Evolutionary conservation across 2,797 vertebrate genomes (phyloP), one percentile per base, ranked within the genome.

Genomic region (Sciaenops ocellatus): DNA sequence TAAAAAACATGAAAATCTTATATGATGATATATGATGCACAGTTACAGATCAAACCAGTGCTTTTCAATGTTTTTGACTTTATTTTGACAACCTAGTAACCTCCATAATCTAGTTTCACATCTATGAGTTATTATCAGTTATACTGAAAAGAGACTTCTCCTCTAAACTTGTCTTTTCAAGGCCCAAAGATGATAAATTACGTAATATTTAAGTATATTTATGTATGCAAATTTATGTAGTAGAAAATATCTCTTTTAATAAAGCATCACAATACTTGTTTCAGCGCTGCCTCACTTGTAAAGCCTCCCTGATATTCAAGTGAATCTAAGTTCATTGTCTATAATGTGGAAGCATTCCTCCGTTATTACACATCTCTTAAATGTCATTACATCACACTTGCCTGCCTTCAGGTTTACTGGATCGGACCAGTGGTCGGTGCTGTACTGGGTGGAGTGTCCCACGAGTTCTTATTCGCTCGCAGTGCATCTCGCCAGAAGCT

Each of bases 401-500:
- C 7, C 44, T 13, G 2, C 44, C 60, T 55, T 30, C 88, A 97
- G 96, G 96, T 97, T 20, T 97, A 95, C 66, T 97, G 96, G 95
- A 92, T 97, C 8, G 96, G 96, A 8, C 96, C 96, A 0, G 90
- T 93, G 67, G 65, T 96, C 3, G 96, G 96, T 0, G 95, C 95
- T 0, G 38, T 96, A 3, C 86, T 97, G 74, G 96, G 94, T 0
- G 96, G 95, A 11, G 57, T 96, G 51, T 95, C 93, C 82, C 95
- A 97, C 4, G 96, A 97, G 84, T 96, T 96, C 76, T 65, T 96
- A 86, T 97, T 97, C 30, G 95, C 94, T 0, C 91, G 93, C 20
- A 92, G 94, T 0, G 95, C 95, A 7, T 96, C 96, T 42, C 88
- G 93, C 62, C 96, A 96, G 88, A 97, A 97, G 88, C 86, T 96